These are phyloP conservation scores for Meteorus sp. DNA, from an alignment of 1,140 invertebrate genomes.

Conservation along the genomic window DNA sequence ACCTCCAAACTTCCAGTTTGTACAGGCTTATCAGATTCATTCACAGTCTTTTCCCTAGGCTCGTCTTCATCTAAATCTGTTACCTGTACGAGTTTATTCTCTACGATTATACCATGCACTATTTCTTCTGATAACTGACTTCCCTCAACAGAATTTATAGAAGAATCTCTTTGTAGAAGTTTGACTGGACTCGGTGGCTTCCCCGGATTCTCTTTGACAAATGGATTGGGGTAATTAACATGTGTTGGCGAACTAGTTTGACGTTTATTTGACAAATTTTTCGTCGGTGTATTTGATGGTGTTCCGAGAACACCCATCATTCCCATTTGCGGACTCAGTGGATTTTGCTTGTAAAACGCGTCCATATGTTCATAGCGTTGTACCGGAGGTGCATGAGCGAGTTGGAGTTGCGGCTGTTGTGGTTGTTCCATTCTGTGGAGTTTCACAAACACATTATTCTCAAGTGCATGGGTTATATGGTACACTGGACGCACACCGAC, in stretches of 20 bases:
- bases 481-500: neutral
- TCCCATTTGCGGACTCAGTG: conserved; percentile 19
- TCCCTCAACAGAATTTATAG: conserved; percentile 14
- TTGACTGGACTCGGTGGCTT: conserved; percentile 40
- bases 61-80: conserved; percentile 43
- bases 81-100: conserved; percentile 35
- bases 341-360: conserved; percentile 13
- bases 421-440: conserved; percentile 24
- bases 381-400: conserved; percentile 31
- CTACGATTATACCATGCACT: conserved; percentile 11
- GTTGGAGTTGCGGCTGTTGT: conserved; percentile 34
- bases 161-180: conserved; percentile 35
- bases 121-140: neutral
- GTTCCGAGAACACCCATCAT: conserved; percentile 26
- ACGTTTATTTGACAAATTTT: conserved; percentile 33
- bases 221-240: conserved; percentile 25
- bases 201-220: neutral
- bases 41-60: neutral
- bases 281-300: conserved; percentile 35
- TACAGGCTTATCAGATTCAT: neutral
- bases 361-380: conserved; percentile 32
- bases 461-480: neutral
- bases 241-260: conserved; percentile 41
- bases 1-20: neutral
- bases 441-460: neutral